These are phyloP conservation scores for Drosophila pseudoananassae DNA, from an alignment of 1,140 invertebrate genomes.

Conservation along the genomic window DNA sequence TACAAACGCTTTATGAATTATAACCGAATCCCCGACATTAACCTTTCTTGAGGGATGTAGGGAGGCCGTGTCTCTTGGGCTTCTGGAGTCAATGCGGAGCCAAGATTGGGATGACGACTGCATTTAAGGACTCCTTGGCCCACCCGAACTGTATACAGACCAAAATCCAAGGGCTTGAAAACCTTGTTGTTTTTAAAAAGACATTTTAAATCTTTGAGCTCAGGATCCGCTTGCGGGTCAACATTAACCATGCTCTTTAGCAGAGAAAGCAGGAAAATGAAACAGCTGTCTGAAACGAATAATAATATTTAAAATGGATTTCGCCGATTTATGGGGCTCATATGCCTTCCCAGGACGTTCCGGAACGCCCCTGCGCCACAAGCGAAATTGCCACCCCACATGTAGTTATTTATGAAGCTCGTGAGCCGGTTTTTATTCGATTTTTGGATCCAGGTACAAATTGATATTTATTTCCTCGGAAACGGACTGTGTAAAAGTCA, in stretches of 20 bases:
- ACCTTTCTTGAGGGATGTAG: neutral
- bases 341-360: slow-evolving; percentile 9
- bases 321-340: slow-evolving; percentile 62
- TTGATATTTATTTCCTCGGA: slow-evolving; percentile 65
- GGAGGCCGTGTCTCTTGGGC: slow-evolving; percentile 8
- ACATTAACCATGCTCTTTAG: neutral
- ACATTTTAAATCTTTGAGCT: too few relatives aligned
- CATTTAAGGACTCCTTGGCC: slow-evolving; percentile 1
- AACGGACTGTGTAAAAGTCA: slow-evolving; percentile 22
- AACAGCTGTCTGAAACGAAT: slow-evolving; percentile 38
- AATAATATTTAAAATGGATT: slow-evolving; percentile 72
- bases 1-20: slow-evolving; percentile 73
- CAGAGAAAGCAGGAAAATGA: slow-evolving; percentile 10
- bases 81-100: slow-evolving; percentile 9
- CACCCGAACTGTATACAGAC: slow-evolving; percentile 8
- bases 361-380: neutral
- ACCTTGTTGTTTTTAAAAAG: too few relatives aligned
- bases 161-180: too few relatives aligned
- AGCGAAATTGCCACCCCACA: neutral
- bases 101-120: too few relatives aligned
- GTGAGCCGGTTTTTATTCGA: slow-evolving; percentile 38
- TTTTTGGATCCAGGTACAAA: slow-evolving; percentile 50
- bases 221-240: neutral
- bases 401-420: slow-evolving; percentile 63
- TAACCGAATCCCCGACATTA: slow-evolving; percentile 51